Evolutionary conservation across 2,888 invertebrate genomes (phyloP).

Genomic region (Epistrophe grossulariae): DNA sequence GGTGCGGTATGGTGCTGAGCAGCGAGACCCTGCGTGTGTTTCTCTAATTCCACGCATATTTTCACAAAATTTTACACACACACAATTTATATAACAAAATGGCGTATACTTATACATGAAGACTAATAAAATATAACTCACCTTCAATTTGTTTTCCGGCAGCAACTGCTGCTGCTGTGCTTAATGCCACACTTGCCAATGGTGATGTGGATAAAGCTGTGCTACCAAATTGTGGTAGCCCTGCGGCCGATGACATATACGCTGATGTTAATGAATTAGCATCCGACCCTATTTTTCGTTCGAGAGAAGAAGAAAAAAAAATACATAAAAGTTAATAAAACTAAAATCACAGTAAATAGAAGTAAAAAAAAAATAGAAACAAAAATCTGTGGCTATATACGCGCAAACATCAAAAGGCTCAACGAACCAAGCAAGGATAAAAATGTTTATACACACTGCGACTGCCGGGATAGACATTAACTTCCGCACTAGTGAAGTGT

Average conservation of each 20-base stretch:
- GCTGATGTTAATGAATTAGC: conserved; percentile 86
- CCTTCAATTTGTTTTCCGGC: conserved; percentile 97
- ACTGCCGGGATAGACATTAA: conserved; percentile 41
- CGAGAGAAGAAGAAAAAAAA: conserved; percentile 26
- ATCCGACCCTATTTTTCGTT: conserved; percentile 80
- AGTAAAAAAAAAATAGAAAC: conserved; percentile 1
- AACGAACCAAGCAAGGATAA: conserved; percentile 56
- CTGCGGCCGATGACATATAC: conserved; percentile 85
- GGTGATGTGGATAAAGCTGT: conserved; percentile 86
- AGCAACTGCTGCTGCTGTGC: conserved; percentile 91
- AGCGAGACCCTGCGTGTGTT: not conserved
- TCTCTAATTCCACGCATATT: conserved; percentile 46
- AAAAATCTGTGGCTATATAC: conserved; percentile 34
- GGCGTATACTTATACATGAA: conserved; percentile 30
- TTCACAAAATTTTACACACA: conserved; percentile 41
- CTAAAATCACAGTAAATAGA: conserved; percentile 38
- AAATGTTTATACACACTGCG: conserved; percentile 18
- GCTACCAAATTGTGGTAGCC: conserved; percentile 86
- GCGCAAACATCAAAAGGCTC: conserved; percentile 65
- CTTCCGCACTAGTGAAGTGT: conserved; percentile 56
- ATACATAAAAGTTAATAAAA: conserved; percentile 34
- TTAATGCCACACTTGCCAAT: conserved; percentile 87
- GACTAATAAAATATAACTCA: conserved; percentile 81
- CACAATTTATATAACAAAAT: conserved; percentile 18
- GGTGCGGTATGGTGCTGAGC: not conserved